These are phyloP conservation scores for Lepidocyrtoides sp. DNA, from an alignment of 2,888 invertebrate genomes.

Conservation along the genomic window DNA sequence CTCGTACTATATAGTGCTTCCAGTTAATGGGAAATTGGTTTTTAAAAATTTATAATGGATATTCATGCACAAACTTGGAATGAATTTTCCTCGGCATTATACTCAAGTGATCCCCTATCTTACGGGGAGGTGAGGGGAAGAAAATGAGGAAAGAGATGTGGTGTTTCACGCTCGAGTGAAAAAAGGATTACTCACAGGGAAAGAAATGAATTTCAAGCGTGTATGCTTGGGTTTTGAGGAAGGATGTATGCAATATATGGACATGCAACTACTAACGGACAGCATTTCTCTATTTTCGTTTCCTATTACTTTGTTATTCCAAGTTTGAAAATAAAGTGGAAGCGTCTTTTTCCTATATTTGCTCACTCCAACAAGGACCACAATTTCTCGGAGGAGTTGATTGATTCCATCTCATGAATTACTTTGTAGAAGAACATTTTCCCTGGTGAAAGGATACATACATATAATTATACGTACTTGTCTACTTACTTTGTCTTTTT, in stretches of 20 bases:
- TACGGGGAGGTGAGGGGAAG: not conserved
- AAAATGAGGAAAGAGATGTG: conserved; percentile 10
- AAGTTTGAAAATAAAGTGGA: conserved; percentile 22
- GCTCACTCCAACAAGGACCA: conserved; percentile 31
- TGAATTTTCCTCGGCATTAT: conserved; percentile 21
- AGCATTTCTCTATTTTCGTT: not conserved
- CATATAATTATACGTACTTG: conserved; percentile 7
- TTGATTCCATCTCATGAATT: conserved; percentile 75
- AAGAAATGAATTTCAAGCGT: conserved; percentile 55
- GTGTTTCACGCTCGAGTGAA: conserved; percentile 61
- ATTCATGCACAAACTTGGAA: conserved; percentile 9
- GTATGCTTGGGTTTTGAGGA: not conserved
- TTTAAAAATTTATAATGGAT: conserved; percentile 60
- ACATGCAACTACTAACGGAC: not conserved
- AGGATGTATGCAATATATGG: not conserved
- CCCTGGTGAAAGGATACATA: conserved; percentile 55
- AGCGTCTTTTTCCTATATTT: not conserved
- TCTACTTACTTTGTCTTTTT: not conserved
- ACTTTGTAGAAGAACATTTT: conserved; percentile 48
- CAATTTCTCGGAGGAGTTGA: conserved; percentile 64
- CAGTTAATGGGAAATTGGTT: conserved; percentile 62
- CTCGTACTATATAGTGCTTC: too few relatives aligned
- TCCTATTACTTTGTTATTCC: conserved; percentile 36
- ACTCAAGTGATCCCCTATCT: conserved; percentile 23
- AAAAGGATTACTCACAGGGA: conserved; percentile 62